phyloP scores from a whole-genome alignment of 2,797 vertebrate genomes.

The Columba guinea region DNA sequence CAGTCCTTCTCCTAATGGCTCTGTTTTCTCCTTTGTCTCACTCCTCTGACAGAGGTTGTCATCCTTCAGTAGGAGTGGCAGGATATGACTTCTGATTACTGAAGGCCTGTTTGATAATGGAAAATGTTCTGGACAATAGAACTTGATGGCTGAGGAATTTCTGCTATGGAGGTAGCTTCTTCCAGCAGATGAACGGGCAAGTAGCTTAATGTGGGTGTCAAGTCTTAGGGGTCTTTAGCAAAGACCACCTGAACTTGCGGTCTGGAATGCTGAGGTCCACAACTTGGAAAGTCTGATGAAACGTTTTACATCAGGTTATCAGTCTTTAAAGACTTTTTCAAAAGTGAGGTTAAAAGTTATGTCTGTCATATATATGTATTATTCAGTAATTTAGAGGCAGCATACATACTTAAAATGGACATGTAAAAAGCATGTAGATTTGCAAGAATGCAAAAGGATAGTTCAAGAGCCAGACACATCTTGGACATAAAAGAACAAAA shows the following conservation, averaged over 20 bases:
- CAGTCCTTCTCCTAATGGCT: neutral
- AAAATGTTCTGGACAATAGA: neutral
- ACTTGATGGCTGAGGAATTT: neutral
- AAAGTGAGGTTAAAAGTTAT: neutral
- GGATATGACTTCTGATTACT: neutral
- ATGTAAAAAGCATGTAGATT: neutral
- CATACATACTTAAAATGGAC: neutral
- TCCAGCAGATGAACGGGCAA: neutral
- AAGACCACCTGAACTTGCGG: neutral
- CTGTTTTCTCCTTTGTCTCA: neutral
- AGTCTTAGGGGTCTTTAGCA: neutral
- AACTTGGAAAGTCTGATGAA: neutral
- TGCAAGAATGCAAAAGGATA: neutral
- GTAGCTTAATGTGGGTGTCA: neutral
- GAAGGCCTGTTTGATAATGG: neutral
- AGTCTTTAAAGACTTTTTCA: neutral
- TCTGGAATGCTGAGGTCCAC: neutral
- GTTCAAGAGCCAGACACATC: neutral
- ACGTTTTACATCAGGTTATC: neutral
- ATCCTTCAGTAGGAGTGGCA: neutral
- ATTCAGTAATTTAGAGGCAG: neutral
- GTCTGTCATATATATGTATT: neutral
- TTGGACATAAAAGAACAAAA: neutral
- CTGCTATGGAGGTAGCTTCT: neutral
- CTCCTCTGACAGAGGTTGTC: neutral